Evolutionary conservation across 2,888 invertebrate genomes (phyloP).

Genomic region (Idaea biselata): DNA sequence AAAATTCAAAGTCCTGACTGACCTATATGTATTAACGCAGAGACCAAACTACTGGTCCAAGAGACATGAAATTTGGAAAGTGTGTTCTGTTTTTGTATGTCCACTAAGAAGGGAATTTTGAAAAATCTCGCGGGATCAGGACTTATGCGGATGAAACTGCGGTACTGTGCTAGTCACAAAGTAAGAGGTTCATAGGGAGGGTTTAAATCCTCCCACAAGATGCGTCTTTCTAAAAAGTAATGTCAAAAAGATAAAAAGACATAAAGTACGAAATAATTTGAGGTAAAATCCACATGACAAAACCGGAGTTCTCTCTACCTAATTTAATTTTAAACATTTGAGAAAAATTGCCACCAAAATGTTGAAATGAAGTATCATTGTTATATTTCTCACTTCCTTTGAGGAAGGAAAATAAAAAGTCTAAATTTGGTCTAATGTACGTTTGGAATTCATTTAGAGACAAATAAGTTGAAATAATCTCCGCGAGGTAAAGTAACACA

Average conservation of each 20-base stretch:
- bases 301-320: neutral
- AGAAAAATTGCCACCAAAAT: constrained; percentile 4
- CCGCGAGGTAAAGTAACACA: constrained; percentile 42
- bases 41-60: too few species aligned
- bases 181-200: too few species aligned
- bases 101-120: too few species aligned
- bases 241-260: neutral
- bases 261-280: neutral
- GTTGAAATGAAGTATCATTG: constrained; percentile 12
- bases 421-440: constrained; percentile 46
- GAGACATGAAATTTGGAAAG: too few species aligned
- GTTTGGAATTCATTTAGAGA: constrained; percentile 50
- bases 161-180: too few species aligned
- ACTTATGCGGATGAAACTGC: too few species aligned
- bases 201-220: too few species aligned
- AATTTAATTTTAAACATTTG: neutral
- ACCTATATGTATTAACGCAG: too few species aligned
- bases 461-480: constrained; percentile 67
- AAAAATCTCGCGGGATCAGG: too few species aligned
- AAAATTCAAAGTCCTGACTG: too few species aligned
- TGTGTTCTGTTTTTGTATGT: too few species aligned
- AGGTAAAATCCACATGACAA: neutral
- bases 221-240: too few species aligned
- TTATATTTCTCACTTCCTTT: constrained; percentile 24
- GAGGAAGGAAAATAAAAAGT: constrained; percentile 44